Conservation (phyloP, 2,888 invertebrate genomes). For the Zele albiditarsus region DNA sequence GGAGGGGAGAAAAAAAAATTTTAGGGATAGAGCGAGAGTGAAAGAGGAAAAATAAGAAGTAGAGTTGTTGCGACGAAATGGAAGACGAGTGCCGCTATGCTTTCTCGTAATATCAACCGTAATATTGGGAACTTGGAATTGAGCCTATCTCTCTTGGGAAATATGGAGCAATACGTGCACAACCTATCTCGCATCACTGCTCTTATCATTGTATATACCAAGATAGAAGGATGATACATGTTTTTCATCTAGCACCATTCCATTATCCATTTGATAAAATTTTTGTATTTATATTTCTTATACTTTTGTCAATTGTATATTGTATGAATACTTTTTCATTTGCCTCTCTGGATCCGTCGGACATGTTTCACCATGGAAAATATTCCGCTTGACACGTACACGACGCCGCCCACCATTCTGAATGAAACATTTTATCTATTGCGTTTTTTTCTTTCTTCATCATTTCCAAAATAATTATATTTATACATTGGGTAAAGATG, state of each 20-base stretch:
- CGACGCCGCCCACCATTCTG: not conserved
- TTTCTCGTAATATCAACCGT: conserved; percentile 50
- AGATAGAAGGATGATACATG: conserved; percentile 31
- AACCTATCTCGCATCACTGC: conserved; percentile 16
- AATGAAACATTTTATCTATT: not conserved
- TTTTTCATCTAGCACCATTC: conserved; percentile 26
- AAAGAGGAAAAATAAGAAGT: conserved; percentile 14
- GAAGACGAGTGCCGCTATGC: conserved; percentile 42
- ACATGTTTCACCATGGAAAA: conserved; percentile 5
- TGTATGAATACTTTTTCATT: conserved; percentile 14
- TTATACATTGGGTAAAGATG: not conserved
- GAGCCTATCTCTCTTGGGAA: conserved; percentile 57
- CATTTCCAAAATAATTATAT: not conserved
- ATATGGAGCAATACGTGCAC: conserved; percentile 56
- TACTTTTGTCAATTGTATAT: not conserved
- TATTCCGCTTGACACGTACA: conserved; percentile 9
- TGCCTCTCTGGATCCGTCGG: conserved; percentile 45
- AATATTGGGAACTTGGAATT: conserved; percentile 56
- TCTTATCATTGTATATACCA: conserved; percentile 36
- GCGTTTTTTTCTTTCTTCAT: not conserved
- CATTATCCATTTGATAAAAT: conserved; percentile 12
- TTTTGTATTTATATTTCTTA: too few species aligned
- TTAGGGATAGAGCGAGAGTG: not conserved
- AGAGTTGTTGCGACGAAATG: conserved; percentile 43
- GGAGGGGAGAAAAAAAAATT: not conserved